phyloP scores from a whole-genome alignment of 2,888 invertebrate genomes.

The Trichogramma evanescens region DNA sequence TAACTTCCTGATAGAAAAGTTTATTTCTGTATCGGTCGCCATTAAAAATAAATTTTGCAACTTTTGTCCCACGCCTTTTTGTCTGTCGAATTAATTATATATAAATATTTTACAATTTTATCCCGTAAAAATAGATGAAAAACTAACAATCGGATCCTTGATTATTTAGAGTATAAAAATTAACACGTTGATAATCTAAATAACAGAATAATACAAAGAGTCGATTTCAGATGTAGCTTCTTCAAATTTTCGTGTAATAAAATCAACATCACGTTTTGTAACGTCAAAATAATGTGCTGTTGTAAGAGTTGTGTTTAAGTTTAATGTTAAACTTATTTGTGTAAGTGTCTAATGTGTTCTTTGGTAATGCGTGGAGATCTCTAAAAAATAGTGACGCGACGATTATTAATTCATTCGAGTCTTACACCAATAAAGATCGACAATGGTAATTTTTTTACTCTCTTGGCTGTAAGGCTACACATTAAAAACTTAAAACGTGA shows the following conservation, averaged over 20 bases:
- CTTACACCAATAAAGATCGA: too few species aligned
- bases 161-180: too few species aligned
- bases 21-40: slow-evolving; percentile 1
- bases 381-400: slow-evolving; percentile 26
- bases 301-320: slow-evolving; percentile 13
- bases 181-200: too few species aligned
- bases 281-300: slow-evolving; percentile 8
- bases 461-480: background rate
- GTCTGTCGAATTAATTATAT: background rate
- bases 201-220: too few species aligned
- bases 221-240: too few species aligned
- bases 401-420: slow-evolving; percentile 5
- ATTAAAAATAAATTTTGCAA: slow-evolving; percentile 16
- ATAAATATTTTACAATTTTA: background rate
- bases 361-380: slow-evolving; percentile 43
- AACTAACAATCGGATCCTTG: too few species aligned
- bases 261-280: background rate
- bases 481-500: slow-evolving; percentile 7
- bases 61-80: slow-evolving; percentile 20
- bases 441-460: background rate
- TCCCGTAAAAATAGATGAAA: background rate
- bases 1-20: too few species aligned
- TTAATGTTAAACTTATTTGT: slow-evolving; percentile 10
- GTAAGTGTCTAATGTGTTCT: slow-evolving; percentile 27
- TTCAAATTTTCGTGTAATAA: background rate